Base-by-base conservation (phyloP, 2,797 vertebrate species). In the Poeciliopsis turneri region DNA sequence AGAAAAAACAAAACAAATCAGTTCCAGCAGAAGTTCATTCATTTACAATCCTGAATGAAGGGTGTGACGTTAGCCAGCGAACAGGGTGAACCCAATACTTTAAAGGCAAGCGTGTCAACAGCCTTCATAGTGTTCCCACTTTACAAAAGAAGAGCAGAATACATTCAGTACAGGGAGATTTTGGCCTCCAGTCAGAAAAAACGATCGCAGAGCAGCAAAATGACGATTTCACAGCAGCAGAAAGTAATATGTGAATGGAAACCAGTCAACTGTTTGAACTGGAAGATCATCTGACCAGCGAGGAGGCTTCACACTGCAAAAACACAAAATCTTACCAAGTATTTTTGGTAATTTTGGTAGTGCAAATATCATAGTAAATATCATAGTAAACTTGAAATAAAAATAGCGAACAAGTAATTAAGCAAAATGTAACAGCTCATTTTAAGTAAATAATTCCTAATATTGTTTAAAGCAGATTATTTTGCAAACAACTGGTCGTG, bases 151-250 rank as follows among this genome's bases (percentile, higher is more conserved):
- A 70, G 18, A 84, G 76, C 55, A 61, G 85, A 89, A 88, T 93
- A 95, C 94, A 95, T 94, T 95, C 92, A 92, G 45, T 71, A 79
- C 73, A 69, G 57, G 47, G 53, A 82, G 30, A 79, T 77, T 85
- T 89, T 86, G 82, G 82, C 80, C 73, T 82, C 43, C 68, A 74
- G 57, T 84, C 75, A 78, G 73, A 77, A 74, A 79, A 72, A 88
- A 76, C 72, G 51, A 43, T 70, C 86, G 75, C 72, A 55, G 1
- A 80, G 49, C 36, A 80, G 84, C 76, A n/a, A 16, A 41, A 46
- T 57, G 80, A 36, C 51, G 41, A 71, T 47, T 74, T 61, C 6
- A 74, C 71, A 88, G 82, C 88, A 90, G 86, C 82, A 86, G 78
- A 66, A 86, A 82, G 74, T 68, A 9, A 79, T 80, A 77, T 74